These are phyloP conservation scores for Pristionchus maxplancki DNA, from an alignment of 2,888 invertebrate genomes.

Conservation along the genomic window DNA sequence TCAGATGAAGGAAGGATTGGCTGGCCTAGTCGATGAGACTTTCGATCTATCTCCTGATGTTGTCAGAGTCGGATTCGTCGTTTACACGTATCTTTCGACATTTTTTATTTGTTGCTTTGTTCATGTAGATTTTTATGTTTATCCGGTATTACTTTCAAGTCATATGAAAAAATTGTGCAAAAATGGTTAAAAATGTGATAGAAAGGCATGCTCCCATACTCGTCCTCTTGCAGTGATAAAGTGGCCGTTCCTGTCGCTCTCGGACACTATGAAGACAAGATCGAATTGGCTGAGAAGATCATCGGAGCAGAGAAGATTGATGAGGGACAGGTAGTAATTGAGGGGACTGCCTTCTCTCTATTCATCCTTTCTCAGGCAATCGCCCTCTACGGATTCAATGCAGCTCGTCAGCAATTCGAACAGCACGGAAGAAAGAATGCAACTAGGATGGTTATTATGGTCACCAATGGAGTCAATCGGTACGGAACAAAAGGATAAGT, in stretches of 20 bases:
- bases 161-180: too few species aligned
- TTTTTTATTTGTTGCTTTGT: too few species aligned
- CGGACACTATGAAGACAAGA: conserved; percentile 76
- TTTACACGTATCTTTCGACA: conserved; percentile 68
- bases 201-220: neutral
- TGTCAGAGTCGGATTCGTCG: conserved; percentile 73
- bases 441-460: conserved; percentile 71
- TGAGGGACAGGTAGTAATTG: conserved; percentile 62
- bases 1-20: conserved; percentile 72
- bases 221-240: conserved; percentile 68
- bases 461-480: conserved; percentile 75
- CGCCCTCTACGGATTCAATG: conserved; percentile 74
- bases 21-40: conserved; percentile 73
- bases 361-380: conserved; percentile 60
- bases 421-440: conserved; percentile 73
- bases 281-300: conserved; percentile 74
- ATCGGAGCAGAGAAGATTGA: conserved; percentile 69
- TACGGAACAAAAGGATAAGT: conserved; percentile 14
- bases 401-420: conserved; percentile 74
- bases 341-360: neutral
- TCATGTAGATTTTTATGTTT: neutral
- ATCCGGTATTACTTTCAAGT: too few species aligned
- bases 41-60: conserved; percentile 76
- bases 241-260: conserved; percentile 76
- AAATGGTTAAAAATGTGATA: too few species aligned